Evolutionary conservation across 2,113 vertebrate species (phyloP).

Genomic region (Piaya cayana): DNA sequence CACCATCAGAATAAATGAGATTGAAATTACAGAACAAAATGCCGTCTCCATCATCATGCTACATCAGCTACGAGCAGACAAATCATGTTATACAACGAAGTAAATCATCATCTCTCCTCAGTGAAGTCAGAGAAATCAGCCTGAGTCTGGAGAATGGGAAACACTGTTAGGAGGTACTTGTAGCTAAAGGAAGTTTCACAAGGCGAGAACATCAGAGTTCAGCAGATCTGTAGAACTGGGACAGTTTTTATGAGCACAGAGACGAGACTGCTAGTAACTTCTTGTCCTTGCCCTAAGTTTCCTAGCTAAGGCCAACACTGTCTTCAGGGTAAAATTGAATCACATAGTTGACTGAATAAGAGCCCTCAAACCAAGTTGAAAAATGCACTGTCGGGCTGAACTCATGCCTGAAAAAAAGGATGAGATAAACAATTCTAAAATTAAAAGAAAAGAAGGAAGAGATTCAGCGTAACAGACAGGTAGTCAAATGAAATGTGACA

Average conservation of each 20-base stretch:
- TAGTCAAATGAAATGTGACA: constrained; percentile 32
- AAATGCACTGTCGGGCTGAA: background rate
- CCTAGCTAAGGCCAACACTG: background rate
- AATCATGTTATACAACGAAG: background rate
- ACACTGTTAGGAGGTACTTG: background rate
- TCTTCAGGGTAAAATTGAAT: background rate
- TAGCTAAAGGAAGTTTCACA: background rate
- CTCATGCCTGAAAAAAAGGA: background rate
- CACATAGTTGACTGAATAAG: constrained; percentile 2
- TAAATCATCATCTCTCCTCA: background rate
- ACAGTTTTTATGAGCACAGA: background rate
- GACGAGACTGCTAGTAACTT: background rate
- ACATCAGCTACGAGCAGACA: background rate
- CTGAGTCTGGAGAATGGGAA: background rate
- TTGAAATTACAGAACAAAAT: background rate
- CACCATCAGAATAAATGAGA: background rate
- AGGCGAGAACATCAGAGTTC: background rate
- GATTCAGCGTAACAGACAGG: constrained; percentile 29
- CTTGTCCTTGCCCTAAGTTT: constrained; percentile 34
- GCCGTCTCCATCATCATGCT: background rate
- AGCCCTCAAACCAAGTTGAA: constrained; percentile 24
- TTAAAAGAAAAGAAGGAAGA: constrained; percentile 10
- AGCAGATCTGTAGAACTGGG: background rate
- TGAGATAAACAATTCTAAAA: constrained; percentile 60
- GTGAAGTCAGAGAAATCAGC: background rate